Base-by-base conservation (phyloP, 2,797 vertebrate genomes). In the Pogonophryne albipinna region DNA sequence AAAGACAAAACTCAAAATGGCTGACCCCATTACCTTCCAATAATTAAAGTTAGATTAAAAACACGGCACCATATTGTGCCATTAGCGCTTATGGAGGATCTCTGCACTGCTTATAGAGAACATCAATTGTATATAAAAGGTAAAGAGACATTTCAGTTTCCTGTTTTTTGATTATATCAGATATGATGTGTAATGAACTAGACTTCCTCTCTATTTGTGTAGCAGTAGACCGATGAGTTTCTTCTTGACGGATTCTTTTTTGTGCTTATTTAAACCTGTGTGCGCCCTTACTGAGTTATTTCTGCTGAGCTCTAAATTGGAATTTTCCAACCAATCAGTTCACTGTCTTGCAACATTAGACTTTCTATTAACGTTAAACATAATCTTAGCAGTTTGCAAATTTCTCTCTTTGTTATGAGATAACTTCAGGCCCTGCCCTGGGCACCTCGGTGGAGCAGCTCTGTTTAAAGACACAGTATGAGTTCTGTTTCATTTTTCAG, bases 301-400 rank as follows among this genome's bases (percentile, higher is more conserved):
- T 79, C 66, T 84, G 79, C 66, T 66, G 76, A 83, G 58, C 71
- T 69, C 51, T 4, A 27, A 41, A 61, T 71, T 57, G 56, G 27
- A n/a, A 70, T 64, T 78, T 84, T 74, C 47, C 47, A 53, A 62
- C 85, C 82, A 78, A 71, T 83, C 49, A 13, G 66, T 58, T 74
- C 19, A n/a, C 47, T 7, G 17, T 45, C 34, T 44, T 71, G 51
- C 47, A 47, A 77, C 64, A 56, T 74, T 73, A 59, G 80, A 74
- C 73, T 71, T 80, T 67, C 59, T 45, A 66, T 76, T 75, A 78
- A 69, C 59, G 80, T 84, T 68, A 83, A 87, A 78, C 71, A 82
- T 82, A 71, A 78, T 64, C 78, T 76, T 69, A 53, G 52, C 55
- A 59, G 49, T 68, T 79, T 55, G 51, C 34, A 63, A 27, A 71